Evolutionary conservation across 2,113 vertebrate species (phyloP), one percentile per base, ranked within the genome.

Genomic region (Tragelaphus buxtoni): DNA sequence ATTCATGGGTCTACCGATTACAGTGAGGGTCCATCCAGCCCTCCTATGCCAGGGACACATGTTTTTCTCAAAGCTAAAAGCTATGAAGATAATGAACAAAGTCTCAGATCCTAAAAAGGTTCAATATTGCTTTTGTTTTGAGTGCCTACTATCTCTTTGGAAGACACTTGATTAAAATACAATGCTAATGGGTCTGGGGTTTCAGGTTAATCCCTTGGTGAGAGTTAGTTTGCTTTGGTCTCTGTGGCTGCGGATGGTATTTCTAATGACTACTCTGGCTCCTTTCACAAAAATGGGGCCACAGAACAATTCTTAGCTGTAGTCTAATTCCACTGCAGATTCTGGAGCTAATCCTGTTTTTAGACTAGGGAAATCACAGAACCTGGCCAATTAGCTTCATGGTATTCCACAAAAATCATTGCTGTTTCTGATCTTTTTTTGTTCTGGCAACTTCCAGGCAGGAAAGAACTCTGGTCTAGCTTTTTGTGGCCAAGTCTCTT

Each of bases 111-210:
- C 74, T 81, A 53, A 84, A 86, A 47, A 88, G 39, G 4, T 63
- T 95, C 76, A 86, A 13, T 47, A 88, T 85, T 89, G 93, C 28
- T 92, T 96, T 96, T 96, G 61, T 95, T 96, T 24, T 76, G 60
- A 56, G 39, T 77, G 32, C 28, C 58, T 56, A 3, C 76, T 58
- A 79, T 11, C 12, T 91, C 80, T 91, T 83, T 51, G 91, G 28
- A 74, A 87, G 65, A 91, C 58, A 30, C 72, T 81, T 55, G 32
- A 92, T 96, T 88, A 88, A 93, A 65, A 55, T 47, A 55, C 26
- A 32, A 1, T 90, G 47, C 47, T 74, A 86, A 77, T 51, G 56
- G 86, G 22, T 60, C 80, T 82, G 42, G 42, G 72, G 45, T 97
- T 96, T 96, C 89, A 56, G 87, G 30, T 91, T 88, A 85, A 88